phyloP scores from a whole-genome alignment of 2,113 vertebrate species.

The Todiramphus saurophagus region DNA sequence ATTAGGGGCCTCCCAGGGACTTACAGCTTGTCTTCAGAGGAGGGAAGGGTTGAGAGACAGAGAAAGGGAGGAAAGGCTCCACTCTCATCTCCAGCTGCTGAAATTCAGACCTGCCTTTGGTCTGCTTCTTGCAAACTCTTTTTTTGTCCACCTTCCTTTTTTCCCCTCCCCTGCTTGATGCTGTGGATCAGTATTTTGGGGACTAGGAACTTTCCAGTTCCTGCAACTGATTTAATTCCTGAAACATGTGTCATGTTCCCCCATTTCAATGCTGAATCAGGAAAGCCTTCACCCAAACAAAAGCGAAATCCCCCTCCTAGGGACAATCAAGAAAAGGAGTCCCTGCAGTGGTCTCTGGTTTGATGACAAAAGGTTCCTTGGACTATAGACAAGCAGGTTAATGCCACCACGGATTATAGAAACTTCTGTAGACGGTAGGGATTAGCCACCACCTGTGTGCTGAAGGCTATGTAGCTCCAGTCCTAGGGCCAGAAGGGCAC shows the following conservation, averaged over 20 bases:
- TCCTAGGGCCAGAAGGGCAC: neutral
- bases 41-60: neutral
- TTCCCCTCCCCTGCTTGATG: rapidly evolving
- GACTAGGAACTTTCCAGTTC: neutral
- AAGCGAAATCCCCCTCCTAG: slow-evolving; percentile 33
- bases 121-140: neutral
- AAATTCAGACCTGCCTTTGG: neutral
- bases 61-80: neutral
- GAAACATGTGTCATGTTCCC: neutral
- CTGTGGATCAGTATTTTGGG: neutral
- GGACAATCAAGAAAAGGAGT: slow-evolving; percentile 3
- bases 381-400: slow-evolving; percentile 9
- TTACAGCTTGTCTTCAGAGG: neutral
- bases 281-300: slow-evolving; percentile 38
- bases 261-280: neutral
- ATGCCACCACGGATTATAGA: neutral
- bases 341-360: neutral
- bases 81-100: rapidly evolving
- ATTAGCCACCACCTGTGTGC: slow-evolving; percentile 35
- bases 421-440: slow-evolving; percentile 4
- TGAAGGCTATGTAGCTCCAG: neutral
- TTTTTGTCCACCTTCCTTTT: neutral
- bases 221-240: neutral
- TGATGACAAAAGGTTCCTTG: slow-evolving; percentile 29
- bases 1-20: slow-evolving; percentile 55